Base-by-base conservation (phyloP, 2,113 vertebrate genomes). In the Actenoides hombroni region DNA sequence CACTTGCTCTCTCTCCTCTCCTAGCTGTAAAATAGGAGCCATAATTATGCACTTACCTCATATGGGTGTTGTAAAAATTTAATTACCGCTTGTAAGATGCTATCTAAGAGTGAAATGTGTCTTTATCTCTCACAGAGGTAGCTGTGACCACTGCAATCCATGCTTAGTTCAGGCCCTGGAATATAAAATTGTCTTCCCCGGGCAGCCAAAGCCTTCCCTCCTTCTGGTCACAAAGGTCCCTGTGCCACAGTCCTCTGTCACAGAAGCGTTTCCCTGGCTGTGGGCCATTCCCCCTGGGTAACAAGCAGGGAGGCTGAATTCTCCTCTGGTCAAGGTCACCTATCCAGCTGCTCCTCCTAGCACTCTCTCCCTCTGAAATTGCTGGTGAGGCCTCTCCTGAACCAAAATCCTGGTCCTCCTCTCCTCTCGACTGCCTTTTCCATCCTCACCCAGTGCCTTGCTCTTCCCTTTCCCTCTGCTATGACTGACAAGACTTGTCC, bases 61-160 rank as follows among this genome's bases (percentile, higher is more conserved):
- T 67, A 74, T 31, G 44, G 75, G 81, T 88, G 65, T 79, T 53
- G 83, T 90, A 95, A 95, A 96, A 78, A 26, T 61, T 86, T 86
- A 94, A 97, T 95, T 91, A 75, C 65, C 1, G 0, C 57, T 85
- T 87, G 57, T 88, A 93, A 95, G 90, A 92, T 88, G 42, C 56
- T 95, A 90, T 90, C 87, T 63, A 73, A 67, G 71, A 80, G 79
- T 67, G 59, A 95, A 94, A 90, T 0, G 5, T 76, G 57, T 83
- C 71, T 94, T 84, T 73, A 92, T 91, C 74, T 95, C 73, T 79
- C 11, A 7, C 7, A 15, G 76, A 40, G n/a, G 65, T 75, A 37
- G 65, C 33, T 79, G 35, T 79, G 91, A 91, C 65, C 69, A 61
- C 86, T 59, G 40, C 44, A 77, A 48, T 88, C 44, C 79, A 70